Percentiles rank a stretch among this genome's conserved stretches.
These are phyloP conservation scores for Aphodius granarius DNA, from an alignment of 2,888 invertebrate species.

Conservation along the genomic window DNA sequence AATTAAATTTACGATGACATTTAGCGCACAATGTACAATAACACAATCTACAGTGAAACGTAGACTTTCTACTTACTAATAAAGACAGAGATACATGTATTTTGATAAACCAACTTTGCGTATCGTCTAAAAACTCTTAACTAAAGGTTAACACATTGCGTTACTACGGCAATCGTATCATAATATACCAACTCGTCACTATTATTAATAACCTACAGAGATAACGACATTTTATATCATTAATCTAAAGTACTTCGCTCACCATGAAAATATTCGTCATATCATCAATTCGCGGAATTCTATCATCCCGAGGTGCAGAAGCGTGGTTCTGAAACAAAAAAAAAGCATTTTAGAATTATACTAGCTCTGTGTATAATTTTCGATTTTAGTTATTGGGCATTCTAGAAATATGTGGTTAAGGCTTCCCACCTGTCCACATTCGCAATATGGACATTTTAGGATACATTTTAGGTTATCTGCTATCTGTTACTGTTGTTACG, in stretches of 20 bases:
- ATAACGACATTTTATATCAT: neutral
- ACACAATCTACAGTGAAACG: neutral
- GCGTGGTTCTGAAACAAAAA: conserved; percentile 48
- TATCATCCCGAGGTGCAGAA: conserved; percentile 51
- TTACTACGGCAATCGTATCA: neutral
- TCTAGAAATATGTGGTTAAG: too few species aligned
- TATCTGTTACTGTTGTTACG: too few species aligned
- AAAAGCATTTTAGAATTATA: neutral
- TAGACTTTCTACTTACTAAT: neutral
- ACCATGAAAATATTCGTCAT: conserved; percentile 72
- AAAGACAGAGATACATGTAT: neutral
- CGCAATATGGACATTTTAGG: too few species aligned
- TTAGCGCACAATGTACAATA: neutral
- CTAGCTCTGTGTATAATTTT: too few species aligned
- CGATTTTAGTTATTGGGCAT: too few species aligned
- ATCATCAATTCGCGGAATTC: conserved; percentile 50
- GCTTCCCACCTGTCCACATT: too few species aligned
- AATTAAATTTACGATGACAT: neutral
- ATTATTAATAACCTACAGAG: neutral
- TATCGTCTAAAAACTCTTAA: neutral
- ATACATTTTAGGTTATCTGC: too few species aligned
- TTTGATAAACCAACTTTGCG: neutral
- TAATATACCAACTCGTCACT: neutral
- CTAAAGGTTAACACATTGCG: neutral
- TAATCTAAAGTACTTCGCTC: conserved; percentile 35